These are phyloP conservation scores for Odobenus rosmarus DNA, from an alignment of 2,113 vertebrate genomes.

Conservation along the genomic window DNA sequence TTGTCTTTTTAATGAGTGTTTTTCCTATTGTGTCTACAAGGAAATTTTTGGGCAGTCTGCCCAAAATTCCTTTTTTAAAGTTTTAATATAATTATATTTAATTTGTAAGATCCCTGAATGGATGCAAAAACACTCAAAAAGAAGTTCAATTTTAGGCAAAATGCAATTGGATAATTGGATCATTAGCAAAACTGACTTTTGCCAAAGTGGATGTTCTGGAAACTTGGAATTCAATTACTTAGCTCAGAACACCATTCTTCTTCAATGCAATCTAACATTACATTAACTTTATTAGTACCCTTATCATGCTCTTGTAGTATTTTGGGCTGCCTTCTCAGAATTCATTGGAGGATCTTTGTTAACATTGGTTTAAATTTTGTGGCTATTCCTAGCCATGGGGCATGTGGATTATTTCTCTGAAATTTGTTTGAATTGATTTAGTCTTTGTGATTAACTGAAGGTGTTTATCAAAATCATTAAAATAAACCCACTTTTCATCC, in stretches of 20 bases:
- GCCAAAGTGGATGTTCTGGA: background rate
- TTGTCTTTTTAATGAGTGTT: background rate
- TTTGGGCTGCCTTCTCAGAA: background rate
- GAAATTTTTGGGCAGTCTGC: background rate
- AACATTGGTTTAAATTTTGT: background rate
- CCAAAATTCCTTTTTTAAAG: background rate
- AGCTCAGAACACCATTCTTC: background rate
- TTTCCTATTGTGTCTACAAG: background rate
- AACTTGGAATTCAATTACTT: background rate
- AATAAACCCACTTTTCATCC: slow-evolving; percentile 14
- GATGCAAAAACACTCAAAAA: slow-evolving; percentile 14
- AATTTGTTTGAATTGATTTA: background rate
- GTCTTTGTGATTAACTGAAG: background rate
- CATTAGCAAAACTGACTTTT: slow-evolving; percentile 26
- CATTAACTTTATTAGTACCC: background rate
- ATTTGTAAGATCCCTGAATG: background rate
- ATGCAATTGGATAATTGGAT: slow-evolving; percentile 1
- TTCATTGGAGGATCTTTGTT: background rate
- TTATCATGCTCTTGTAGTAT: background rate
- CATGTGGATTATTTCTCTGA: background rate
- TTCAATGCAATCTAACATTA: background rate
- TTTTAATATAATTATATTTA: slow-evolving; percentile 43
- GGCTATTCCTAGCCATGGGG: background rate
- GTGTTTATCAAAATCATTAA: slow-evolving; percentile 28
- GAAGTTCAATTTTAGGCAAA: background rate